Evolutionary conservation across 1,140 invertebrate genomes (phyloP).

Genomic region (Phthorimaea operculella): DNA sequence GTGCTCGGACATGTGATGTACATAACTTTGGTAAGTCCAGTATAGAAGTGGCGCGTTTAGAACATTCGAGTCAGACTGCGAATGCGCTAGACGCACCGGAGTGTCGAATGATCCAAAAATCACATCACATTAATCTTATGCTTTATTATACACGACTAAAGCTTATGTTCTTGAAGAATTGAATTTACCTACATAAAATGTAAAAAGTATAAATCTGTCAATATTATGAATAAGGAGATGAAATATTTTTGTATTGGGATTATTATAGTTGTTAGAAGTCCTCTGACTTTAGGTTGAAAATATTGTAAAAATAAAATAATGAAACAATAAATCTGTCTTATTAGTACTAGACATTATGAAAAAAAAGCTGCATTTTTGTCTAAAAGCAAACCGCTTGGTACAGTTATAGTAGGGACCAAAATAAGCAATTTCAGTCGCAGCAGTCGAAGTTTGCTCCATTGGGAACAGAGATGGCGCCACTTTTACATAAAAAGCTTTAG

Average conservation of each 20-base stretch:
- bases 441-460: no score
- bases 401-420: no score
- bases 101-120: background rate
- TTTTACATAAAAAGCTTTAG: no score
- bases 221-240: constrained; percentile 56
- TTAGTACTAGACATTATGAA: background rate
- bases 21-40: constrained; percentile 15
- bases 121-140: constrained; percentile 36
- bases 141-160: background rate
- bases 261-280: constrained; percentile 53
- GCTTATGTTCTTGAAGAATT: constrained; percentile 9
- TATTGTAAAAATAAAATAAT: constrained; percentile 52
- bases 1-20: constrained; percentile 43
- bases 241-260: constrained; percentile 67
- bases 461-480: no score
- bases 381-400: no score
- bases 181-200: constrained; percentile 34
- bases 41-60: no score
- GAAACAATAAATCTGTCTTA: constrained; percentile 21
- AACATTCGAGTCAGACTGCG: background rate
- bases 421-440: no score
- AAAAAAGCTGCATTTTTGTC: no score
- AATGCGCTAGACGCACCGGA: background rate
- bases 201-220: constrained; percentile 56
- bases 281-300: constrained; percentile 54